A percentile compares a stretch with the other conserved stretches of the same genome.
phyloP scores from a whole-genome alignment of 1,140 invertebrate genomes.

The Nephila pilipes region DNA sequence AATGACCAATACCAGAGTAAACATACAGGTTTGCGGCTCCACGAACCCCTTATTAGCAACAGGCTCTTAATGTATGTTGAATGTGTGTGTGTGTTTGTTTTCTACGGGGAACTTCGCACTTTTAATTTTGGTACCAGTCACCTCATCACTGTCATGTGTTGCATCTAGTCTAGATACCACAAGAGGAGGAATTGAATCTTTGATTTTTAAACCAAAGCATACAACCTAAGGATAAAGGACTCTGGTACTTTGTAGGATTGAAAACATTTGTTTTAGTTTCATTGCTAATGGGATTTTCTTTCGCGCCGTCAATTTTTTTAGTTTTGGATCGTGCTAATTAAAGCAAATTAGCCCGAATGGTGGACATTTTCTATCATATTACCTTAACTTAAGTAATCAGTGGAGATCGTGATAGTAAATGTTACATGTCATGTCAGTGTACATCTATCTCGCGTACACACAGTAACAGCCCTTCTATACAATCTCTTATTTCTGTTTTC shows the following conservation, averaged over 20 bases:
- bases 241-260: background rate
- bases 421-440: conserved; percentile 60
- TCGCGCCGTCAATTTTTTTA: background rate
- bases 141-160: conserved; percentile 72
- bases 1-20: background rate
- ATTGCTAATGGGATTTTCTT: conserved; percentile 1
- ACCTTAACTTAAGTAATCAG: background rate
- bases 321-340: background rate
- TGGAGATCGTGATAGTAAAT: conserved; percentile 35
- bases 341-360: background rate
- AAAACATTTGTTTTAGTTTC: conserved; percentile 11
- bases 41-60: conserved; percentile 20
- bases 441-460: conserved; percentile 9
- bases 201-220: conserved; percentile 30
- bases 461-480: conserved; percentile 38
- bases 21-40: background rate
- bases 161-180: conserved; percentile 69
- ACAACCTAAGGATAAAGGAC: conserved; percentile 6
- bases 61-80: conserved; percentile 66
- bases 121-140: conserved; percentile 65
- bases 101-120: conserved; percentile 69
- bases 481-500: conserved; percentile 32
- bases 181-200: conserved; percentile 20
- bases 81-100: conserved; percentile 70
- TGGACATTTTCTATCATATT: background rate